phyloP scores from a whole-genome alignment of 2,888 invertebrate species.

The Leucophenga maculata region DNA sequence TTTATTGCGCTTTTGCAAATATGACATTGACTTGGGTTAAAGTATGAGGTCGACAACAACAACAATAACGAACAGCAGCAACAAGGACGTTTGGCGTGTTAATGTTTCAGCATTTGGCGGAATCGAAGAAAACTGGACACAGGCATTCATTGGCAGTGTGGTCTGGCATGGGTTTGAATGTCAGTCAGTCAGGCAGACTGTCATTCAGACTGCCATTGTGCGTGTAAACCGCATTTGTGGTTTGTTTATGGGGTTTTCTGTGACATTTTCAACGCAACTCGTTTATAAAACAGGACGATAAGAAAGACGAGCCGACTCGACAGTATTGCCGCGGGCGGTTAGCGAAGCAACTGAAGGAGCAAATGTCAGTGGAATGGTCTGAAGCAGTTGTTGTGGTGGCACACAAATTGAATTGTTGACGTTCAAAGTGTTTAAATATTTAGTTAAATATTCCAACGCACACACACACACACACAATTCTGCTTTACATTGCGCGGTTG shows the following conservation, averaged over 20 bases:
- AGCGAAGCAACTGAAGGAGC: too few relatives aligned
- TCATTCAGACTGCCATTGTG: slow-evolving; percentile 24
- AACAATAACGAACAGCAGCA: neutral
- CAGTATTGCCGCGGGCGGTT: too few relatives aligned
- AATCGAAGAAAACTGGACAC: too few relatives aligned
- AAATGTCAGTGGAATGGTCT: too few relatives aligned
- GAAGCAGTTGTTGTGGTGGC: neutral
- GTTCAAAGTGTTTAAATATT: slow-evolving; percentile 50
- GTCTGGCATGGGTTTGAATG: neutral
- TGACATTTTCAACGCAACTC: slow-evolving; percentile 14
- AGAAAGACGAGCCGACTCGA: too few relatives aligned
- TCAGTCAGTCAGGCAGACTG: neutral
- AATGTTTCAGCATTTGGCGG: neutral
- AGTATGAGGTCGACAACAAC: neutral
- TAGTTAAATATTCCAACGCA: slow-evolving; percentile 33
- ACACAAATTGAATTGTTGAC: slow-evolving; percentile 28
- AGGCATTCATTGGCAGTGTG: neutral
- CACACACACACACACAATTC: too few relatives aligned
- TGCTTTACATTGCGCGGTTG: too few relatives aligned
- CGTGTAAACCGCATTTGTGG: slow-evolving; percentile 50
- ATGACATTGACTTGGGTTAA: slow-evolving; percentile 60
- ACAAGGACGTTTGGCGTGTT: neutral
- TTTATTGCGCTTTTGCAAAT: slow-evolving; percentile 69
- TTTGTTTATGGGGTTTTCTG: slow-evolving; percentile 39
- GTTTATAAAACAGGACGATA: neutral